phyloP scores from a whole-genome alignment of 2,888 invertebrate species.

The Graphium colonna region DNA sequence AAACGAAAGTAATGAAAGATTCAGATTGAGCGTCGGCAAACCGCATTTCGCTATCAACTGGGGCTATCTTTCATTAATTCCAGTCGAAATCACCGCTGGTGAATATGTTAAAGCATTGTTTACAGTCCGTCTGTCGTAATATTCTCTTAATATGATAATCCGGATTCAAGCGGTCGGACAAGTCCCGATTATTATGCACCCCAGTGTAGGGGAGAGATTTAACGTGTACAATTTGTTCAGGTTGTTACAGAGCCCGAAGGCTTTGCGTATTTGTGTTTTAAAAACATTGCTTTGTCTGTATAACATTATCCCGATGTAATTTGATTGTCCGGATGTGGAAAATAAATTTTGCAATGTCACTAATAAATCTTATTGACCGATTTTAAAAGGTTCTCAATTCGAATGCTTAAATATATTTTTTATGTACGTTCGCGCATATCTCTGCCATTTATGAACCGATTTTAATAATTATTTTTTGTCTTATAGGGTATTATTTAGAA shows the following conservation, averaged over 20 bases:
- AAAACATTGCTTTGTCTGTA: too few species aligned
- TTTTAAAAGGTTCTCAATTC: too few species aligned
- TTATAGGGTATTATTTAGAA: too few species aligned
- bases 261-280: too few species aligned
- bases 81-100: background rate
- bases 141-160: slow-evolving; percentile 15
- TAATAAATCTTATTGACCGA: too few species aligned
- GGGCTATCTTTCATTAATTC: slow-evolving; percentile 4
- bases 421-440: too few species aligned
- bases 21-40: slow-evolving; percentile 8
- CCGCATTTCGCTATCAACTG: slow-evolving; percentile 7
- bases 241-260: background rate
- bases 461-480: too few species aligned
- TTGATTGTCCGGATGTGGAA: too few species aligned
- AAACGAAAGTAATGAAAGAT: slow-evolving; percentile 7
- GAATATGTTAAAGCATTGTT: background rate
- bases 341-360: too few species aligned
- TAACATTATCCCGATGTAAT: too few species aligned
- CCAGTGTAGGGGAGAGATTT: slow-evolving; percentile 1
- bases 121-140: background rate
- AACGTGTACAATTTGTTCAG: background rate
- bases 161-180: slow-evolving; percentile 1
- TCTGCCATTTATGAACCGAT: too few species aligned
- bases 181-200: slow-evolving; percentile 12
- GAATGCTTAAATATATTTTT: too few species aligned